Base-by-base conservation (phyloP, 2,888 invertebrate species). In the Antheraea yamamai region DNA sequence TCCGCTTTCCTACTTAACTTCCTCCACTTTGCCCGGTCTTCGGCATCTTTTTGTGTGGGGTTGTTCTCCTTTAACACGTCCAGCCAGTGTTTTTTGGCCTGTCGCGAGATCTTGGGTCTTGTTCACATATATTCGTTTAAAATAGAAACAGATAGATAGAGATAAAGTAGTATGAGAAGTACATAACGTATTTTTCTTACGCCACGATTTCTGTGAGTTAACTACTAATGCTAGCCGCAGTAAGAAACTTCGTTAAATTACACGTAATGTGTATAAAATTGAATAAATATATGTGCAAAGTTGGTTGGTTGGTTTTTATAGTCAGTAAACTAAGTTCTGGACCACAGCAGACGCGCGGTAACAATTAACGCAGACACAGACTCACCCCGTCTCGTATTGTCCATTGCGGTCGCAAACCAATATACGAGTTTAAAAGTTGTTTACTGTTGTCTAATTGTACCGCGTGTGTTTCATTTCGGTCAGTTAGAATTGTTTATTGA, bases 301-400 rank as follows among this genome's bases (percentile, higher is more conserved):
- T 20, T 39, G 70, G 68, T 35, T 35, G 20, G 20, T 12, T 23
- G 61, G 61, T 61, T n/a, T 66, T 66, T 16, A 66, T 66, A 66
- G 30, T 30, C n/a, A 70, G 8, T 85, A 83, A 83, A 88, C 89
- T 86, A 79, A 82, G 79, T 85, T 89, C 88, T 80, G 83, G 88
- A 86, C 90, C 89, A 91, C 91, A 93, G 91, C 87, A 89, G 85
- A 66, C 64, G 64, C 30, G 64, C 12, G 82, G 79, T 85, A 83
- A 81, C 83, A 80, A 77, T 81, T 76, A 79, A 84, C 82, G 64
- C 26, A 16, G 12, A 70, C 7, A 70, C 35, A 39, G 70, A 70
- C 70, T n/a, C 12, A 2, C 35, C 39, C 20, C 70, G 81, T 82
- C 80, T 86, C 80, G 82, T 83, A 77, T 79, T 73, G 83, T 73